phyloP scores from a whole-genome alignment of 2,113 vertebrate species.

The Herpailurus yagouaroundi region DNA sequence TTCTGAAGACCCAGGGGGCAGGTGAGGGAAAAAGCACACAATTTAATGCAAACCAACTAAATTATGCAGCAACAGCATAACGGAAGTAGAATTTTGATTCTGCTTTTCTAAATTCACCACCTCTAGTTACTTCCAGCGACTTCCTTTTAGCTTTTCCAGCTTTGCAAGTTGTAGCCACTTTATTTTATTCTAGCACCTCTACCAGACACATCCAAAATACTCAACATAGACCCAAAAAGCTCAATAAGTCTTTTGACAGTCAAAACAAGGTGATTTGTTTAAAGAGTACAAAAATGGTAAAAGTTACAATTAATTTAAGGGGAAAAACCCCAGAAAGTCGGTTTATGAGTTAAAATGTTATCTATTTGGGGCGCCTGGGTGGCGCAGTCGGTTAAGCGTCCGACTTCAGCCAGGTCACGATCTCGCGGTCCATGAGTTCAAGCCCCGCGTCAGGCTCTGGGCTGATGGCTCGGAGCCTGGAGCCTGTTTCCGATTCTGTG shows the following conservation, averaged over 20 bases:
- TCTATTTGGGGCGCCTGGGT: not conserved
- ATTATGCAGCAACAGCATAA: not conserved
- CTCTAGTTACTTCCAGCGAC: not conserved
- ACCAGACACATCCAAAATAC: not conserved
- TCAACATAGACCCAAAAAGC: not conserved
- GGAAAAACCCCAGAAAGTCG: not conserved
- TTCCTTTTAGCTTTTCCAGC: not conserved
- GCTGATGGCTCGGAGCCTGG: too few relatives aligned
- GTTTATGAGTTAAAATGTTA: not conserved
- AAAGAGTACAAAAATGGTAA: not conserved
- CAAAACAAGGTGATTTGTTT: not conserved
- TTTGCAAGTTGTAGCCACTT: not conserved
- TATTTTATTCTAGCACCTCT: not conserved
- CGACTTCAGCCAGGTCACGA: too few relatives aligned
- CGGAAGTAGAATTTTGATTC: too few relatives aligned
- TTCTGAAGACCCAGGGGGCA: slow-evolving; percentile 83
- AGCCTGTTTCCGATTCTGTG: too few relatives aligned
- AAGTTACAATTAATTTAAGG: not conserved
- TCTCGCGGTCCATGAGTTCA: too few relatives aligned
- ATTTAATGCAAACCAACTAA: not conserved
- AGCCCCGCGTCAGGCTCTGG: too few relatives aligned
- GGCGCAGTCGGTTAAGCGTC: too few relatives aligned
- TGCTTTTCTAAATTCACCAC: too few relatives aligned
- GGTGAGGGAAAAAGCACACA: not conserved
- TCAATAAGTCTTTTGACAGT: not conserved